Evolutionary conservation across 1,140 invertebrate species (phyloP).

Genomic region (Meloidogyne floridensis): DNA sequence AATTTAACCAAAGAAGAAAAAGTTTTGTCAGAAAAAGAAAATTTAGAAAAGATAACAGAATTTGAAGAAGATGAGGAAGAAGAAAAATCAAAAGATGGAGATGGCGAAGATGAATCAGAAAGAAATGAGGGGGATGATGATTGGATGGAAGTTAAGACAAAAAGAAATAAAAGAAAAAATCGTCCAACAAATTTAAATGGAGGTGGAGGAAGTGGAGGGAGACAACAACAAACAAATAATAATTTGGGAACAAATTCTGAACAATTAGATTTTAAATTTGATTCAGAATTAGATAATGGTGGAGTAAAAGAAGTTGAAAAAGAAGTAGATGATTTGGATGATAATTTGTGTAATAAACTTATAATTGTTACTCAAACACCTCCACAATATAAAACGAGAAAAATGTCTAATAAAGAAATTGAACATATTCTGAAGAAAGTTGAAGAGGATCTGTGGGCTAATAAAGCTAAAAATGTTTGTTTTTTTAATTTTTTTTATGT

Average conservation of each 20-base stretch:
- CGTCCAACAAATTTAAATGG: conserved; percentile 7
- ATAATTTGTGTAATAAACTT: conserved; percentile 89
- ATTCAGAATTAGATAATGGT: conserved; percentile 78
- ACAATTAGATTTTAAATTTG: conserved; percentile 93
- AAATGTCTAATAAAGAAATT: conserved; percentile 90
- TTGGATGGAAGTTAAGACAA: conserved; percentile 51
- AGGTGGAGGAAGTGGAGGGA: neutral
- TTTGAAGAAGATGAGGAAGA: neutral
- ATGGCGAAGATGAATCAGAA: conserved; percentile 1
- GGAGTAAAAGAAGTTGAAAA: conserved; percentile 15
- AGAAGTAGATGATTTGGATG: conserved; percentile 65
- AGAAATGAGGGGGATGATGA: conserved; percentile 29
- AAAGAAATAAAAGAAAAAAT: conserved; percentile 49
- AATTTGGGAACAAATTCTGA: conserved; percentile 12
- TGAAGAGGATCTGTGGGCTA: conserved; percentile 82
- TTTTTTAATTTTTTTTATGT: neutral
- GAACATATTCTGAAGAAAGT: conserved; percentile 92
- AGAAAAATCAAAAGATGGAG: neutral
- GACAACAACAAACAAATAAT: neutral
- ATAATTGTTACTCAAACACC: conserved; percentile 87
- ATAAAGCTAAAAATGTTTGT: conserved; percentile 15
- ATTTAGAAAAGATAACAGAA: neutral
- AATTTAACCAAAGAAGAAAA: neutral
- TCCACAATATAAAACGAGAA: conserved; percentile 62
- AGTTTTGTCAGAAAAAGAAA: neutral